These are phyloP conservation scores for Naso thynnoides DNA, from an alignment of 2,797 vertebrate genomes.

Conservation along the genomic window DNA sequence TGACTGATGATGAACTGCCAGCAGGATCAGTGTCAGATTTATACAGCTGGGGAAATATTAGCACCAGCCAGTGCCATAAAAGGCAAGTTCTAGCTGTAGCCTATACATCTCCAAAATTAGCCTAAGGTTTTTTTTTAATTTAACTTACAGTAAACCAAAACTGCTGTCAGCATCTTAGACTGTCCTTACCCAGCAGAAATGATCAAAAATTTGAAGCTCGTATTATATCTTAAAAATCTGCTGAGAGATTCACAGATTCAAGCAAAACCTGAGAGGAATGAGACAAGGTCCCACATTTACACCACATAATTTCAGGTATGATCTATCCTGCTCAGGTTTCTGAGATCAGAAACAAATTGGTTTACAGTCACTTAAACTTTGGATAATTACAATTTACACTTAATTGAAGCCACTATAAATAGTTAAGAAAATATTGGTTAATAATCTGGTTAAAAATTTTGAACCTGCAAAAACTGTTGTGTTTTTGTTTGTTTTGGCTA, in stretches of 20 bases:
- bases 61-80: background rate
- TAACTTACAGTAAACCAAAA: background rate
- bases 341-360: no score
- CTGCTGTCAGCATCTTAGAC: no score
- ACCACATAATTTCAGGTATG: background rate
- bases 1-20: background rate
- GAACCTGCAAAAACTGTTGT: no score
- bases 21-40: conserved; percentile 33
- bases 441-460: no score
- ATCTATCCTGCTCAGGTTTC: background rate
- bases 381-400: background rate
- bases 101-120: background rate
- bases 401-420: background rate
- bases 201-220: no score
- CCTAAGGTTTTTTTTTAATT: background rate
- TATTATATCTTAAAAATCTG: background rate
- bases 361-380: background rate
- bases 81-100: background rate
- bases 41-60: conserved; percentile 43
- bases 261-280: background rate
- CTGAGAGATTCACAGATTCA: background rate
- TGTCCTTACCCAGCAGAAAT: no score
- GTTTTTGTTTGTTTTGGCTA: no score
- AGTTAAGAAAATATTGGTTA: background rate
- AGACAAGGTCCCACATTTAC: background rate